These are phyloP conservation scores for Rutilus rutilus DNA, from an alignment of 2,113 vertebrate genomes.

Conservation along the genomic window DNA sequence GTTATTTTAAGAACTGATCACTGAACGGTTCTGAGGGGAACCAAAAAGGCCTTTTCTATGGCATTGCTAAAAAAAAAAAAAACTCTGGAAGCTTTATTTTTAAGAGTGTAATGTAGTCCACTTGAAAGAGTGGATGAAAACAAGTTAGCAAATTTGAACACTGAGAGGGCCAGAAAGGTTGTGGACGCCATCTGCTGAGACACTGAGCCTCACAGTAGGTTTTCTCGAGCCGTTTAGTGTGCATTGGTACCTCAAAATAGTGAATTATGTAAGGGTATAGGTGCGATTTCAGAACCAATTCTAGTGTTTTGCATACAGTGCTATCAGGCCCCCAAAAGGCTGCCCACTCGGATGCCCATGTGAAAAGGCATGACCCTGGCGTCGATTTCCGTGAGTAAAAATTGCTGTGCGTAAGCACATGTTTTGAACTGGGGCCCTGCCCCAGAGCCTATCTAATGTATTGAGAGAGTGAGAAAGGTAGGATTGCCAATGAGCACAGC, in stretches of 20 bases:
- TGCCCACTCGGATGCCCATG: conserved; percentile 33
- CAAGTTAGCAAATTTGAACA: not conserved
- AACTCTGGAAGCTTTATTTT: too few relatives aligned
- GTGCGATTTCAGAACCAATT: not conserved
- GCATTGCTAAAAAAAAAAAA: too few relatives aligned
- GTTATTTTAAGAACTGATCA: too few relatives aligned
- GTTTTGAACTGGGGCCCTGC: conserved; percentile 61
- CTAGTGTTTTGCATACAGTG: not conserved
- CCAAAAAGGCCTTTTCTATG: too few relatives aligned
- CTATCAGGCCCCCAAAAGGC: not conserved
- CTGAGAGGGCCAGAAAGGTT: not conserved
- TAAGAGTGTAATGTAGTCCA: too few relatives aligned
- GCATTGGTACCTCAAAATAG: not conserved
- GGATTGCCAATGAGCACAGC: conserved; percentile 44
- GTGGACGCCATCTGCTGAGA: not conserved
- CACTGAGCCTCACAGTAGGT: not conserved
- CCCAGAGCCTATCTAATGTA: conserved; percentile 63
- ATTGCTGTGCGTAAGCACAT: conserved; percentile 64
- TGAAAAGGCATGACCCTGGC: conserved; percentile 35
- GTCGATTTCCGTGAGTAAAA: conserved; percentile 53
- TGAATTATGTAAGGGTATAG: not conserved
- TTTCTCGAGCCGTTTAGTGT: not conserved
- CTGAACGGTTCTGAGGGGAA: too few relatives aligned
- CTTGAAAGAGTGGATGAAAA: not conserved
- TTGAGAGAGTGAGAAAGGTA: conserved; percentile 56